Evolutionary conservation across 23 tunicate species (phyloP), one percentile per base, ranked within the genome.

Genomic region (Trididemnum nubilum): DNA sequence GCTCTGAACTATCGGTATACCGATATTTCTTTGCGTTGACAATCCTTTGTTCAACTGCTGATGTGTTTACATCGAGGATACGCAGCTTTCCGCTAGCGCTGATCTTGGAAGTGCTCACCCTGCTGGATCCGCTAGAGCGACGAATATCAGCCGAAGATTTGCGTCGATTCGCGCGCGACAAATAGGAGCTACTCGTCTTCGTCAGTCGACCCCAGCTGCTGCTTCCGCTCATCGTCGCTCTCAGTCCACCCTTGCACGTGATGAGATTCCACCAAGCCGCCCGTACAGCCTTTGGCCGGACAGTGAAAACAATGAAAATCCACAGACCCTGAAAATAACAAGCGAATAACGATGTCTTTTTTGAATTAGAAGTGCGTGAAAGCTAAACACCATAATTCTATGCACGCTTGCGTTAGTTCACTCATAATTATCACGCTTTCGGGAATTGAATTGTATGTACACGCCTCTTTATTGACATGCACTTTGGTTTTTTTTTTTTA

Each of bases 301-400:
- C 60, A 1, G 86, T 86, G 65, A 91, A 91, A 21, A 91, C 87
- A 54, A 91, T 81, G 59, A 91, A 91, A 24, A 91, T 91, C 97
- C 97, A 91, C 33, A 91, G 81, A 36, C 97, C 97, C 97, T 91
- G 77, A 33, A 73, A n/a, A n/a, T n/a, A n/a, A n/a, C n/a, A n/a
- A n/a, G n/a, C n/a, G n/a, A n/a, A n/a, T n/a, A n/a, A n/a, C n/a
- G n/a, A n/a, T n/a, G n/a, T n/a, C n/a, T n/a, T n/a, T n/a, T n/a
- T n/a, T n/a, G n/a, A n/a, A n/a, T n/a, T n/a, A n/a, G n/a, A n/a
- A n/a, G n/a, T n/a, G n/a, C n/a, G n/a, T n/a, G n/a, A n/a, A n/a
- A n/a, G n/a, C n/a, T n/a, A n/a, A n/a, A n/a, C n/a, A n/a, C n/a
- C n/a, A n/a, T n/a, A n/a, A n/a, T n/a, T n/a, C n/a, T n/a, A n/a